Evolutionary conservation across 2,888 invertebrate species (phyloP).

Genomic region (Micropterix aruncella): DNA sequence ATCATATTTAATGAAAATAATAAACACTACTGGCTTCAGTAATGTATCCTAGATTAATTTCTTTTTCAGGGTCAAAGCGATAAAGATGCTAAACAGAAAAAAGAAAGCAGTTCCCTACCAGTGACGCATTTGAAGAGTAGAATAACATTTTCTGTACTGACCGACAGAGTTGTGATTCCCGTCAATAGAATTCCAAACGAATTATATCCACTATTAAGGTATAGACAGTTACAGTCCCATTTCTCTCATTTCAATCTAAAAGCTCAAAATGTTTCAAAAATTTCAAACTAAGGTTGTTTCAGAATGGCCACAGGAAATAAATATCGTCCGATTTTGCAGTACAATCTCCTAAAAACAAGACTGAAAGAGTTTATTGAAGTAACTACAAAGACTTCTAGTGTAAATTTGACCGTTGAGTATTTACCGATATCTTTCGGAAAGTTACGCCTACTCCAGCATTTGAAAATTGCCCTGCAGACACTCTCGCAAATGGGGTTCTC

Average conservation of each 20-base stretch:
- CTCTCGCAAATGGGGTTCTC: constrained; percentile 72
- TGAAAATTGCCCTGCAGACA: constrained; percentile 58
- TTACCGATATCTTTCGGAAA: constrained; percentile 69
- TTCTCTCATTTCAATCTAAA: no score
- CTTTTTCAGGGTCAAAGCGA: constrained; percentile 12
- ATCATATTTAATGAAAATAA: no score
- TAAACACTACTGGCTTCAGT: no score
- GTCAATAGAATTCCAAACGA: constrained; percentile 53
- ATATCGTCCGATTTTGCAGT: constrained; percentile 72
- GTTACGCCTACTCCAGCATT: constrained; percentile 60
- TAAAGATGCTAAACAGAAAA: constrained; percentile 13
- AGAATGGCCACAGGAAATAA: constrained; percentile 30
- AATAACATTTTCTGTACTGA: constrained; percentile 63
- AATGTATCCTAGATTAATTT: no score
- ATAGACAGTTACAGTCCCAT: no score
- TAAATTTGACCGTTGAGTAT: constrained; percentile 56
- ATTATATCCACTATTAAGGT: constrained; percentile 46
- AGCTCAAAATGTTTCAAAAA: no score
- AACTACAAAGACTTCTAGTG: constrained; percentile 38
- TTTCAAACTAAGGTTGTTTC: no score
- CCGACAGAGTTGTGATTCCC: constrained; percentile 54
- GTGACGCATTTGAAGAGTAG: constrained; percentile 62
- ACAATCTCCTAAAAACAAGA: constrained; percentile 72
- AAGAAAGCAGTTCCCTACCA: constrained; percentile 27
- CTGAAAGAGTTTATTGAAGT: constrained; percentile 59